Conservation (phyloP, 2,888 invertebrate species). For the Abrostola triplasia region DNA sequence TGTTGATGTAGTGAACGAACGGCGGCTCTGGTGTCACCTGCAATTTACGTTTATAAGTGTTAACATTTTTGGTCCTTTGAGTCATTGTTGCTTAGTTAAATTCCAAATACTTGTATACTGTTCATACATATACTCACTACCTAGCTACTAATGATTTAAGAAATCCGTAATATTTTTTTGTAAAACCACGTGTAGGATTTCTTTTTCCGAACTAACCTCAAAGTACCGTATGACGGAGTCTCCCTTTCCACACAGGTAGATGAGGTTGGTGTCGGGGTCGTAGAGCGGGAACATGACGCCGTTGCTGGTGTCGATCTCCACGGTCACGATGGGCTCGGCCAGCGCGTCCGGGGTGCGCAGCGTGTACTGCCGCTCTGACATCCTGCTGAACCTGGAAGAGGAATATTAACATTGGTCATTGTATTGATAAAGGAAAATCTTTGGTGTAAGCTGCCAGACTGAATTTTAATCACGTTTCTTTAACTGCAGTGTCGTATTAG, state of each 20-base stretch:
- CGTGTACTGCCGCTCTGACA: constrained; percentile 99
- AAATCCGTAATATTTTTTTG: too few relatives aligned
- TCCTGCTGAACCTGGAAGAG: constrained; percentile 95
- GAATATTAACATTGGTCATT: neutral
- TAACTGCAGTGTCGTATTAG: too few relatives aligned
- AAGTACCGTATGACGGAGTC: constrained; percentile 99
- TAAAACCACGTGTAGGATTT: too few relatives aligned
- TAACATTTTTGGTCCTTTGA: neutral
- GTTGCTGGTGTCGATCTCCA: constrained; percentile 97
- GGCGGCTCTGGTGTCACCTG: constrained; percentile 97
- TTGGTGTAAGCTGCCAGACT: too few relatives aligned
- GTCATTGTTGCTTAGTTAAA: neutral
- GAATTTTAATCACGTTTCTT: too few relatives aligned
- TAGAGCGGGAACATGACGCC: constrained; percentile 99
- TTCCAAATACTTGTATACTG: neutral
- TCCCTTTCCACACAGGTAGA: constrained; percentile 98
- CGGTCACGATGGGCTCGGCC: constrained; percentile 96
- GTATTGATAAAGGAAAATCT: too few relatives aligned
- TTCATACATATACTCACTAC: too few relatives aligned
- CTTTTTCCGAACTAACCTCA: constrained; percentile 84
- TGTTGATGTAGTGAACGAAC: constrained; percentile 98
- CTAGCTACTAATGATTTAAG: too few relatives aligned
- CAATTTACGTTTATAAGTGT: constrained; percentile 1
- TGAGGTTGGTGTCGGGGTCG: constrained; percentile 98
- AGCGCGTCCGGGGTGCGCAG: constrained; percentile 96